Base-by-base conservation (phyloP, 2,113 vertebrate genomes). In the Symphodus melops region DNA sequence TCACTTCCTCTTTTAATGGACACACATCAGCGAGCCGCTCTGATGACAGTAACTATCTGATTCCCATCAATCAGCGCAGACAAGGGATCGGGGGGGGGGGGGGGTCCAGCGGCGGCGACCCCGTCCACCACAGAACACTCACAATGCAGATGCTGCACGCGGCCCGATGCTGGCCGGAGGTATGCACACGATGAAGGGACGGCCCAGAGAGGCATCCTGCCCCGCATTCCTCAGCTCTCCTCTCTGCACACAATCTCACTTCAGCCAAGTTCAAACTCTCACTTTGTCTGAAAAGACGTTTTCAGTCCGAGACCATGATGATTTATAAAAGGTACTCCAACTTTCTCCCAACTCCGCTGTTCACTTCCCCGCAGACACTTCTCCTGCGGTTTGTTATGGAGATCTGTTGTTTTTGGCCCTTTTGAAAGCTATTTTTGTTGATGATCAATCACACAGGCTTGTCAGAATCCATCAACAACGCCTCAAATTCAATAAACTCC, bases 181-280 rank as follows among this genome's bases (percentile, higher is more conserved):
- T 59, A 72, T 74, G 83, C 64, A 51, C 5, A 74, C 90, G 77
- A 64, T 53, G 79, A 74, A 37, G 71, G 68, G 75, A 68, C 25
- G 41, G 70, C 56, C 53, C 39, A 9, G 28, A 61, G 72, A 73
- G 71, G 74, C 58, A 65, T 77, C 74, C 70, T 59, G 49, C 79
- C 28, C 20, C 56, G 13, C 86, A 88, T 87, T 90, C 87, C 87
- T 84, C 75, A 20, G 49, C 60, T 61, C 66, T 63, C 52, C 42
- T 25, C 67, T 51, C 17, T 20, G 64, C 49, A 61, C 55, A 37
- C 62, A 67, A 63, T 62, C 77, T 54, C 49, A 54, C 55, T 21
- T 33, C 66, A 49, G 58, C 5, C 0, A 21, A 20, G 60, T 49
- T 39, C 60, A 1, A 1, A 21, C 39, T 23, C 49, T 19, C 8